These are phyloP conservation scores for Ctenosaura bakeri DNA, from an alignment of 2,797 vertebrate species.

Conservation along the genomic window DNA sequence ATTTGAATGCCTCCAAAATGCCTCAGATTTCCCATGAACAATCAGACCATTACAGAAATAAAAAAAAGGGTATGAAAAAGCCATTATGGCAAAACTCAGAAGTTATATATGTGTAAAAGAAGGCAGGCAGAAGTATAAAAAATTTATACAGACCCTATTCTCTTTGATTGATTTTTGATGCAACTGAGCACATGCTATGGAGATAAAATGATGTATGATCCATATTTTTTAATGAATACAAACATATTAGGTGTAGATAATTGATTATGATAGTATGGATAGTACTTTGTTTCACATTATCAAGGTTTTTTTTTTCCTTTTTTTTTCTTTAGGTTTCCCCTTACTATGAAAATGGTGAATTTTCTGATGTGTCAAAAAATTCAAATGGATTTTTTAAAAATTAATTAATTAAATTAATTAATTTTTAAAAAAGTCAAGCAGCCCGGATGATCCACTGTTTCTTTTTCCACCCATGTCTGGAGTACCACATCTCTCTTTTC, in stretches of 20 bases:
- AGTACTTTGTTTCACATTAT: background rate
- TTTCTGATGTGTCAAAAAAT: background rate
- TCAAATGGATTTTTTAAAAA: background rate
- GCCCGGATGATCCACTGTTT: background rate
- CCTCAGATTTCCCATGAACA: background rate
- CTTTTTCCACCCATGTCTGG: conserved; percentile 26
- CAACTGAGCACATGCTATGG: background rate
- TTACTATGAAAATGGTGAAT: background rate
- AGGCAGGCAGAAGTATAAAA: background rate
- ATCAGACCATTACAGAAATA: conserved; percentile 36
- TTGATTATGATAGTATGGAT: background rate
- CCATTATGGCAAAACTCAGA: background rate
- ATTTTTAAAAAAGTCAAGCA: background rate
- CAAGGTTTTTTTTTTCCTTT: background rate
- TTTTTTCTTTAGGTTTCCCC: background rate
- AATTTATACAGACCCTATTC: background rate
- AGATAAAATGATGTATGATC: background rate
- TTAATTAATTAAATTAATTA: background rate
- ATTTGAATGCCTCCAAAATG: background rate
- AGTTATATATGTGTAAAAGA: background rate
- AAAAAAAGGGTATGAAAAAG: background rate
- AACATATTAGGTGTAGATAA: background rate
- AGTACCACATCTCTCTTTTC: conserved; percentile 43
- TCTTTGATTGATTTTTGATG: background rate
- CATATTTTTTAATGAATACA: background rate